Evolutionary conservation across 2,113 vertebrate genomes (phyloP).

Genomic region (Tychaedon coryphoeus): DNA sequence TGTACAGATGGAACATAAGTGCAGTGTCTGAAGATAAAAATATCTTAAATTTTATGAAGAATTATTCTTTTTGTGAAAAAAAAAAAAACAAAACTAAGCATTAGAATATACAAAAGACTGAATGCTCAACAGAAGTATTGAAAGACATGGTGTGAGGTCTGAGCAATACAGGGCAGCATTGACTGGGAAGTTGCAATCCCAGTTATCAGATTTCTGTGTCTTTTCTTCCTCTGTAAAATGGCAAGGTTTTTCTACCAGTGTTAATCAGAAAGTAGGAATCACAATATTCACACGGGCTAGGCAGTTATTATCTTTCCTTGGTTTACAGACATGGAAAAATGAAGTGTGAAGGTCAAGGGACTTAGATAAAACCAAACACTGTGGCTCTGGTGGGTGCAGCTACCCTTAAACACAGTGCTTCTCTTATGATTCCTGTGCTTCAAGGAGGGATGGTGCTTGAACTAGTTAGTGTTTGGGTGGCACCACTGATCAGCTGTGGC

Average conservation of each 20-base stretch:
- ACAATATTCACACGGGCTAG: background rate
- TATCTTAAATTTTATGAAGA: background rate
- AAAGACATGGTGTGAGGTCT: background rate
- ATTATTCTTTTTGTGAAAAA: background rate
- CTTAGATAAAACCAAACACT: background rate
- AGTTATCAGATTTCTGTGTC: background rate
- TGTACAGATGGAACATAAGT: background rate
- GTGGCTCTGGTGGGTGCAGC: background rate
- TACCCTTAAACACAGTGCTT: background rate
- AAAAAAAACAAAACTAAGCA: background rate
- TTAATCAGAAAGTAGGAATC: constrained; percentile 13
- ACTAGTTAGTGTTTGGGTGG: background rate
- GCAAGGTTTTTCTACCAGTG: background rate
- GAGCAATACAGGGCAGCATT: background rate
- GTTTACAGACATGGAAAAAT: background rate
- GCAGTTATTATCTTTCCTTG: constrained; percentile 1
- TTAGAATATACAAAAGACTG: background rate
- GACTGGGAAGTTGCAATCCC: background rate
- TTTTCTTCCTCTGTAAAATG: background rate
- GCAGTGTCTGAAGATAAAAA: background rate
- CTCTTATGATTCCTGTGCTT: background rate
- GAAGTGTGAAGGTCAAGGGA: constrained; percentile 1
- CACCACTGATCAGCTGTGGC: background rate
- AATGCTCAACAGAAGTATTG: background rate
- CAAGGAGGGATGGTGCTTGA: background rate